Percentiles rank a stretch among this genome's conserved stretches.
phyloP scores from a whole-genome alignment of 2,797 vertebrate species.

The Mastacembelus armatus region DNA sequence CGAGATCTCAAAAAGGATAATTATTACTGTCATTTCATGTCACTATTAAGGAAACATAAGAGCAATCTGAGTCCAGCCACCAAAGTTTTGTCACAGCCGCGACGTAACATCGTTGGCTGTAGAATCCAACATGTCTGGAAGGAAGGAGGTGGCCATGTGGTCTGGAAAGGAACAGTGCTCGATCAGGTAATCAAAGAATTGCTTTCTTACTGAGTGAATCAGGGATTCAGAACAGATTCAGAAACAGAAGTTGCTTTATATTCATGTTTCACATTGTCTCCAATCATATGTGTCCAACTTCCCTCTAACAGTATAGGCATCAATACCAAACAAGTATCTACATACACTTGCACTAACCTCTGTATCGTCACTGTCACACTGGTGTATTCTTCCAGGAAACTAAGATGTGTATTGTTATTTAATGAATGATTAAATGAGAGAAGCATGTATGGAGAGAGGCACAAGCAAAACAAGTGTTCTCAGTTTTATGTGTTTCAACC shows the following conservation, averaged over 20 bases:
- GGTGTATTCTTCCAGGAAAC: background rate
- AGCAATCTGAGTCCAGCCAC: constrained; percentile 89
- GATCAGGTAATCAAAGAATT: constrained; percentile 82
- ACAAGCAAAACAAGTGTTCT: background rate
- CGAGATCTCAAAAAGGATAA: background rate
- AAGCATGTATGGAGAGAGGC: background rate
- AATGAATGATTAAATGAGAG: background rate
- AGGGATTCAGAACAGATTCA: background rate
- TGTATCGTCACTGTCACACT: background rate
- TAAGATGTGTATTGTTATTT: background rate
- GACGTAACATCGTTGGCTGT: constrained; percentile 94
- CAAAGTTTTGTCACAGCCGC: constrained; percentile 91
- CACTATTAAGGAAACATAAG: constrained; percentile 90
- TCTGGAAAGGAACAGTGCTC: constrained; percentile 95
- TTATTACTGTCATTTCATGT: background rate
- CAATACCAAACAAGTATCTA: background rate
- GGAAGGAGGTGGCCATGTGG: constrained; percentile 89
- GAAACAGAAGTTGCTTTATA: background rate
- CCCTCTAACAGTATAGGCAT: background rate
- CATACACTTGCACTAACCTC: background rate
- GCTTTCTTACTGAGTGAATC: background rate
- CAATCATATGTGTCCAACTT: background rate
- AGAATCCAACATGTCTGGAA: constrained; percentile 97
- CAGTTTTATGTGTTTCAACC: background rate
- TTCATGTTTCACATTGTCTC: background rate